phyloP scores from a whole-genome alignment of 2,797 vertebrate species.

The Syndactyla subalaris region DNA sequence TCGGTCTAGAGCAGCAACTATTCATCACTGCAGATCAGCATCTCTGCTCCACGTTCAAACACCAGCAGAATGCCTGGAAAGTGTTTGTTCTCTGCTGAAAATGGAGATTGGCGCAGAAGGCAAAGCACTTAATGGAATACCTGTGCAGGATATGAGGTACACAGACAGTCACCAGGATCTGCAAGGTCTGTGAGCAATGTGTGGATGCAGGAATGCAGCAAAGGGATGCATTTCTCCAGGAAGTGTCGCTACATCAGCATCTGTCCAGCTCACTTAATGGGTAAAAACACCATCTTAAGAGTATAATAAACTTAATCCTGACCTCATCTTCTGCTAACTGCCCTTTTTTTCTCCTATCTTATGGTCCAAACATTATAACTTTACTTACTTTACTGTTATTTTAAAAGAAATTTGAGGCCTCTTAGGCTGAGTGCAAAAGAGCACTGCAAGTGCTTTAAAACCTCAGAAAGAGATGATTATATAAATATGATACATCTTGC shows the following conservation, averaged over 20 bases:
- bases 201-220: not conserved
- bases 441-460: not conserved
- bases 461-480: not conserved
- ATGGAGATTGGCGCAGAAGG: not conserved
- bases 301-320: not conserved
- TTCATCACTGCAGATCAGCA: not conserved
- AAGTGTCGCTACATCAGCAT: not conserved
- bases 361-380: not conserved
- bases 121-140: not conserved
- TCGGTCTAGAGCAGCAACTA: not conserved
- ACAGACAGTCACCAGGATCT: not conserved
- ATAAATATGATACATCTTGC: not conserved
- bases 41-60: not conserved
- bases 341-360: not conserved
- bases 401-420: not conserved
- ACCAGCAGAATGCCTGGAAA: not conserved
- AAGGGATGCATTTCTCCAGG: not conserved
- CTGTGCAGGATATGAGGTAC: rapidly evolving
- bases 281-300: not conserved
- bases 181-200: not conserved
- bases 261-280: not conserved
- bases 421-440: not conserved
- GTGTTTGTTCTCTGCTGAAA: not conserved
- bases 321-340: not conserved
- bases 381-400: not conserved